phyloP scores from a whole-genome alignment of 2,888 invertebrate species.

The Hypomecis punctinalis region DNA sequence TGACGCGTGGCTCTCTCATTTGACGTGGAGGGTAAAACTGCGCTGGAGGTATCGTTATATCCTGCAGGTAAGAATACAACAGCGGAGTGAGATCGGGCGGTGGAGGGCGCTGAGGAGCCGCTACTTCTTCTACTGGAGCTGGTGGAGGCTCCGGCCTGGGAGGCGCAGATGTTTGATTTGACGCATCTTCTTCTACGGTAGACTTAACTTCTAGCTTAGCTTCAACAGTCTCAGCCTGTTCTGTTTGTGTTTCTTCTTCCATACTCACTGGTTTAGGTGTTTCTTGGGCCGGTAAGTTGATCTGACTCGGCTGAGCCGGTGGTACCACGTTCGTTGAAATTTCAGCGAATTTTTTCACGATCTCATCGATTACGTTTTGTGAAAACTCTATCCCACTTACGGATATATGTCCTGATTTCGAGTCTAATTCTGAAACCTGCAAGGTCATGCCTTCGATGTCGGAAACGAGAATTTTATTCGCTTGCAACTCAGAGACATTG shows the following conservation, averaged over 20 bases:
- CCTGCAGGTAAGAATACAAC: constrained; percentile 83
- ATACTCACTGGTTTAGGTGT: constrained; percentile 62
- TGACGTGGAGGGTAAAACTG: constrained; percentile 76
- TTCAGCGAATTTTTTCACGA: constrained; percentile 84
- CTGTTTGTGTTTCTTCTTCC: constrained; percentile 78
- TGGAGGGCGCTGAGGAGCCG: constrained; percentile 77
- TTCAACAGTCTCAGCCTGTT: constrained; percentile 48
- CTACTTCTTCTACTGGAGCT: constrained; percentile 55
- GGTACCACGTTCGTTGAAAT: constrained; percentile 63
- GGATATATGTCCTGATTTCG: constrained; percentile 88
- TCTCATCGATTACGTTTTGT: constrained; percentile 88
- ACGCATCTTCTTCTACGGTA: constrained; percentile 38
- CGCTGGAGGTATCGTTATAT: constrained; percentile 78
- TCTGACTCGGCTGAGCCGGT: constrained; percentile 39
- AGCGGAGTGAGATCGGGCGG: constrained; percentile 78
- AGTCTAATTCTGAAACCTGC: constrained; percentile 89
- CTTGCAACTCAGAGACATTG: constrained; percentile 91
- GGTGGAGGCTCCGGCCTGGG: constrained; percentile 47
- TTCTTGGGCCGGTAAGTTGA: constrained; percentile 49
- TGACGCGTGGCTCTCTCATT: constrained; percentile 64
- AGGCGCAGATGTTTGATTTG: constrained; percentile 46
- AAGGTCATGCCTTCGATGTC: constrained; percentile 91
- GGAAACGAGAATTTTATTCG: constrained; percentile 91
- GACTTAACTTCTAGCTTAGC: constrained; percentile 42
- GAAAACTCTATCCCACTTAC: constrained; percentile 89